Base-by-base conservation (phyloP, 2,888 invertebrate species). In the Cetonia aurata region DNA sequence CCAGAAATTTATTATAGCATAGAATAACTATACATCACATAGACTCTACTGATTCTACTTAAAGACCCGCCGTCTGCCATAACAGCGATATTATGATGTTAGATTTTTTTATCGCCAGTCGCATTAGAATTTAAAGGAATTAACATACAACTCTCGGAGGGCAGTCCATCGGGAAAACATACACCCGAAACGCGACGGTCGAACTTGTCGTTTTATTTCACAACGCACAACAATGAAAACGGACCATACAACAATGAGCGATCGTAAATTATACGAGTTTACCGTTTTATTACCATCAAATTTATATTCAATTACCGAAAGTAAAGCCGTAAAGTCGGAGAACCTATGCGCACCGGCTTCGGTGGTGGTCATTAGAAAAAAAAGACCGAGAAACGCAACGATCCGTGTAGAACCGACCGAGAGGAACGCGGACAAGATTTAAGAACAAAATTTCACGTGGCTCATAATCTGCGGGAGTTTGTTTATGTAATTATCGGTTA, bases 251-350 rank as follows among this genome's bases (percentile, higher is more conserved):
- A 37, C 73, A 72, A 70, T 73, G 55, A 60, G 52, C 52, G 66
- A 70, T 66, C 74, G 73, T 76, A 77, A 76, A 75, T 75, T 75
- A 75, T 73, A 66, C 50, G 33, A 62, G 68, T 68, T 72, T 72
- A 48, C 71, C 71, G 69, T 72, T 74, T 73, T 74, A 75, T 74
- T 69, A 74, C 72, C 72, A 74, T 72, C 74, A 75, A 76, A 75
- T 75, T 75, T 75, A 73, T 73, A 74, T 77, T 77, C 76, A 76
- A 76, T 76, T 77, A 75, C 75, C 74, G 67, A 72, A 77, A 75
- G 74, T 74, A 71, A 70, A 72, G 72, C 70, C 73, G 72, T 76
- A 77, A 75, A 77, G 69, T 62, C 52, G 69, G 52, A 65, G 59
- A 55, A 69, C 59, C 42, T 69, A 69, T 55, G 69, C 50, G 25